These are phyloP conservation scores for Nomada fucata DNA, from an alignment of 2,888 invertebrate genomes.

Conservation along the genomic window DNA sequence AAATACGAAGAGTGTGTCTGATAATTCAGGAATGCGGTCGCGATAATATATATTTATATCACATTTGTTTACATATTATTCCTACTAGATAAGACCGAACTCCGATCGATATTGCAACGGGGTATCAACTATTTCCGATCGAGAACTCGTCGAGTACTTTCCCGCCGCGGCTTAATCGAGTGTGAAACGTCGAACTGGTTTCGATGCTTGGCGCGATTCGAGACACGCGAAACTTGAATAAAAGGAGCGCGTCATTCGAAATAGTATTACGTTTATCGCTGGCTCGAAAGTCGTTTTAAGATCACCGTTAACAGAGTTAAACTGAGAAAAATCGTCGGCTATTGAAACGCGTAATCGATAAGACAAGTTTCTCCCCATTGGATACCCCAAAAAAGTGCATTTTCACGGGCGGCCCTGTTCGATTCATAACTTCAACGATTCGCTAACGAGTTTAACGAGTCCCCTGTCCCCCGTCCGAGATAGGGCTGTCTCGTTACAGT, in stretches of 20 bases:
- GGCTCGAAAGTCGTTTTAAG: not conserved
- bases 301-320: not conserved
- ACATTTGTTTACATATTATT: conserved; percentile 35
- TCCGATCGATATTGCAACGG: not conserved
- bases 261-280: not conserved
- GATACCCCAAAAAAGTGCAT: conserved; percentile 45
- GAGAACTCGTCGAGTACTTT: conserved; percentile 38
- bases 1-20: not conserved
- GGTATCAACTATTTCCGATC: conserved; percentile 7
- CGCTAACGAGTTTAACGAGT: conserved; percentile 46
- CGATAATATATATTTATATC: conserved; percentile 21
- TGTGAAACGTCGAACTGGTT: conserved; percentile 54
- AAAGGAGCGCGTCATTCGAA: conserved; percentile 1
- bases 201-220: conserved; percentile 42
- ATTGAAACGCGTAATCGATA: conserved; percentile 1
- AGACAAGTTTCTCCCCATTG: conserved; percentile 11
- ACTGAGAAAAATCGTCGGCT: not conserved
- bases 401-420: conserved; percentile 35
- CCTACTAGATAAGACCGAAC: conserved; percentile 14
- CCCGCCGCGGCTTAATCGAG: conserved; percentile 36
- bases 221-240: conserved; percentile 33
- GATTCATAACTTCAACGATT: conserved; percentile 27
- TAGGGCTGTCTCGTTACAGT: not conserved
- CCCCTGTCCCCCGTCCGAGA: conserved; percentile 12
- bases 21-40: conserved; percentile 33